These are phyloP conservation scores for Philotrypesis tridentata DNA, from an alignment of 1,140 invertebrate genomes.

Conservation along the genomic window DNA sequence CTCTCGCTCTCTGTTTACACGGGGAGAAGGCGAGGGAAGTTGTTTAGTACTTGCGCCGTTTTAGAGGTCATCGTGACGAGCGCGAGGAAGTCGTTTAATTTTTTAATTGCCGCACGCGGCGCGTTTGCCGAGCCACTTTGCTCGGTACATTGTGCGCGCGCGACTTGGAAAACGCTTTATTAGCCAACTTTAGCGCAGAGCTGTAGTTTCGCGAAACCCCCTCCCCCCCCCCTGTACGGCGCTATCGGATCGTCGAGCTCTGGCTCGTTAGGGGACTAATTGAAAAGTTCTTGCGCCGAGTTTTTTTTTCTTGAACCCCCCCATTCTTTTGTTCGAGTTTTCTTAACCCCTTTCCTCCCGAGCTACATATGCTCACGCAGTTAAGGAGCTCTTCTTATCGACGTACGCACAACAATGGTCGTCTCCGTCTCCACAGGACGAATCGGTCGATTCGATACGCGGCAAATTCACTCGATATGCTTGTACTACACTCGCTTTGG, in stretches of 20 bases:
- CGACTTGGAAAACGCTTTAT: constrained; percentile 30
- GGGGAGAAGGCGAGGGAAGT: neutral
- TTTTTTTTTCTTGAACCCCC: constrained; percentile 18
- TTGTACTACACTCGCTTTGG: too few species aligned
- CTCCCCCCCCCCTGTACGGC: neutral
- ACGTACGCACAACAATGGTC: too few species aligned
- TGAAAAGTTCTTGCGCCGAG: neutral
- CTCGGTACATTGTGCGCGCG: constrained; percentile 21
- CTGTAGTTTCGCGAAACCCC: too few species aligned
- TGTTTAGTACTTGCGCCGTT: constrained; percentile 38
- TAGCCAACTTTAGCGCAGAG: constrained; percentile 38
- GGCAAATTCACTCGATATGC: too few species aligned
- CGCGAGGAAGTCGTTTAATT: constrained; percentile 35
- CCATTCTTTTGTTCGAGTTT: neutral
- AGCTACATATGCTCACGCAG: neutral
- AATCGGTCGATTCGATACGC: too few species aligned
- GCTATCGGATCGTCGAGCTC: constrained; percentile 36
- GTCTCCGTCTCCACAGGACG: too few species aligned
- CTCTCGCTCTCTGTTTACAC: constrained; percentile 27
- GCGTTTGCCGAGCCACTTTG: constrained; percentile 35
- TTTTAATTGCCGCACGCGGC: constrained; percentile 39
- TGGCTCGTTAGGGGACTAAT: constrained; percentile 25
- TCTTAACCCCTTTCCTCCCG: neutral
- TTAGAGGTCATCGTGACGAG: constrained; percentile 35
- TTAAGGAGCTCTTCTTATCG: neutral